Evolutionary conservation across 2,888 invertebrate genomes (phyloP).

Genomic region (Apodemia duryi): DNA sequence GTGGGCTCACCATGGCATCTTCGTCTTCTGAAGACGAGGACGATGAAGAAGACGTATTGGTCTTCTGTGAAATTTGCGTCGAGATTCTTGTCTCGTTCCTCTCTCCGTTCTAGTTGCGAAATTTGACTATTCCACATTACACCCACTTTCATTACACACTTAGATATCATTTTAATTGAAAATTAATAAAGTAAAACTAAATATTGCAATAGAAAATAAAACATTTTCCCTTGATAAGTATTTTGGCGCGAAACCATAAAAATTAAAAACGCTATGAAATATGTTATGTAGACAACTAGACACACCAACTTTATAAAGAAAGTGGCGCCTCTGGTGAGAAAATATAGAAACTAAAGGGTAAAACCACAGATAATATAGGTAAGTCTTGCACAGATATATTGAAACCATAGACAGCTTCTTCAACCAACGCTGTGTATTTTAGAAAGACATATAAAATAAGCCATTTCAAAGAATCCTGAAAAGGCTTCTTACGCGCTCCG

Average conservation of each 20-base stretch:
- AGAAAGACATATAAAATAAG: background rate
- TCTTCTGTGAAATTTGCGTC: background rate
- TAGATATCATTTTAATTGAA: background rate
- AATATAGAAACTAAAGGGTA: background rate
- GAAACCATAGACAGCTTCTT: background rate
- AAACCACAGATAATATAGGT: background rate
- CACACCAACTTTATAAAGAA: background rate
- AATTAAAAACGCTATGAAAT: background rate
- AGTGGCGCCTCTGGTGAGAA: background rate
- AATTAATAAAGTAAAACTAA: background rate
- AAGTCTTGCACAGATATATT: background rate
- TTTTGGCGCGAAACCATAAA: background rate
- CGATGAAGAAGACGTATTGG: background rate
- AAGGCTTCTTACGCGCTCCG: no score
- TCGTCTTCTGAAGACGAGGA: conserved; percentile 12
- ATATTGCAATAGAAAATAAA: background rate
- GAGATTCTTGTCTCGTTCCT: background rate
- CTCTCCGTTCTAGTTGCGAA: background rate
- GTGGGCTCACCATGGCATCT: background rate
- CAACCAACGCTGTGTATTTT: background rate
- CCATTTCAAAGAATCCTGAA: no score
- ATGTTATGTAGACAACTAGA: background rate
- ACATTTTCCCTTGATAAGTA: background rate
- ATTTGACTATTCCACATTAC: background rate
- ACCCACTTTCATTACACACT: background rate